These are phyloP conservation scores for Bufotes viridis DNA, from an alignment of 2,797 vertebrate species.

Conservation along the genomic window DNA sequence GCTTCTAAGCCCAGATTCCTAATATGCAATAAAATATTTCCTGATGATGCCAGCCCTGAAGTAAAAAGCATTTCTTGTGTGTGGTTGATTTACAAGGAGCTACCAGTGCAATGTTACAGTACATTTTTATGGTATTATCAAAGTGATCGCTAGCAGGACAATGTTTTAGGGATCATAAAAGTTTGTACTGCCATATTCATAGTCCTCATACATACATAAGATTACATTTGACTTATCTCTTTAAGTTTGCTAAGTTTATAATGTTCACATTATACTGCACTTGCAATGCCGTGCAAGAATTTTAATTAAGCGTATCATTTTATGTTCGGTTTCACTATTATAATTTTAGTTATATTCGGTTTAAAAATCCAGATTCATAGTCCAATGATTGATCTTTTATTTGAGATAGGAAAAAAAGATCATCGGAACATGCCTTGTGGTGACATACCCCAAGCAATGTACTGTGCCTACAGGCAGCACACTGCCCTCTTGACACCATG, in stretches of 20 bases:
- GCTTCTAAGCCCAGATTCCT: too few relatives aligned
- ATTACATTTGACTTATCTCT: background rate
- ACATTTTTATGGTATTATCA: too few relatives aligned
- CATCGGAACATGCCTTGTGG: background rate
- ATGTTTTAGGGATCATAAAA: background rate
- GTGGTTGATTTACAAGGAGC: too few relatives aligned
- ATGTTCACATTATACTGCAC: background rate
- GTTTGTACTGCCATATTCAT: background rate
- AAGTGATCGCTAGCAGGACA: too few relatives aligned
- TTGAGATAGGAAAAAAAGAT: background rate
- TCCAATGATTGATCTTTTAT: background rate
- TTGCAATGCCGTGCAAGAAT: background rate
- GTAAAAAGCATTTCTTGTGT: too few relatives aligned
- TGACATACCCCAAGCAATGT: slow-evolving; percentile 7
- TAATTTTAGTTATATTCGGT: background rate
- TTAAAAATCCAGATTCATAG: background rate
- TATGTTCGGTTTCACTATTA: too few relatives aligned
- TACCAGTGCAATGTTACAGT: too few relatives aligned
- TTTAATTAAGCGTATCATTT: too few relatives aligned
- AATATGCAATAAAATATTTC: too few relatives aligned
- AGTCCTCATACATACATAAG: background rate
- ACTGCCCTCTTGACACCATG: background rate
- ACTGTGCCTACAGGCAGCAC: background rate
- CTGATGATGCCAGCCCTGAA: too few relatives aligned
- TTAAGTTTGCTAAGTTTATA: background rate